Conservation (phyloP, 1,140 invertebrate genomes). For the Drosophila burlai region DNA sequence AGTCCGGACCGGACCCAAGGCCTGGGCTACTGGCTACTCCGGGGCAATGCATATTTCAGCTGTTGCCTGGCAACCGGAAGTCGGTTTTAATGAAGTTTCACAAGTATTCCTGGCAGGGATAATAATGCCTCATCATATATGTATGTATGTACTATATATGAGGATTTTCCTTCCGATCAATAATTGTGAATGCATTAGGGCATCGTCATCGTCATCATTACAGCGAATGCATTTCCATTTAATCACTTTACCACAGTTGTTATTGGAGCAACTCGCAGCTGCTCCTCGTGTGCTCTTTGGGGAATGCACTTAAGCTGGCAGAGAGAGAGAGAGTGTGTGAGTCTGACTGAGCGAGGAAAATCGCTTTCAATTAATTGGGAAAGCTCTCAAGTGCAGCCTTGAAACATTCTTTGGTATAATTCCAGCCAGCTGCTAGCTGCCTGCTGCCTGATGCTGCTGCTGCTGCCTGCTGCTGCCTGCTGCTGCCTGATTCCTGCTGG, state of each 20-base stretch:
- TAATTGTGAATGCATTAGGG: constrained; percentile 43
- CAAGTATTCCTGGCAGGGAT: constrained; percentile 34
- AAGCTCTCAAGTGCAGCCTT: constrained; percentile 19
- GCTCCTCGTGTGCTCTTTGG: not conserved
- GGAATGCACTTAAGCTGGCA: constrained; percentile 3
- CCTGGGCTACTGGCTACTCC: not conserved
- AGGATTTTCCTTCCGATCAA: constrained; percentile 1
- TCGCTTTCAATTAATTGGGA: constrained; percentile 20
- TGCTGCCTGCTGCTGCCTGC: not conserved
- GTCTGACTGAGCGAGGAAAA: not conserved
- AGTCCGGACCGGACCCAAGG: not conserved
- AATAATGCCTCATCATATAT: not conserved
- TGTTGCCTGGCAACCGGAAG: constrained; percentile 55
- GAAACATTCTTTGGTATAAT: constrained; percentile 16
- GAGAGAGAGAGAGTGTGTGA: not conserved
- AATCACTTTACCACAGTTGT: constrained; percentile 32
- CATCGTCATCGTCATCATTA: not conserved
- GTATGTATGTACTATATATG: not conserved
- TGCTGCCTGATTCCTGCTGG: constrained; percentile 1
- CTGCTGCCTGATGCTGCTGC: not conserved
- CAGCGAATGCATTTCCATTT: constrained; percentile 27
- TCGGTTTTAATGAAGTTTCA: constrained; percentile 64
- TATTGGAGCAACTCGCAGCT: not conserved
- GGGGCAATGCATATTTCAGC: constrained; percentile 39
- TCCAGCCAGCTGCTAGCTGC: not conserved